Evolutionary conservation across 2,888 invertebrate species (phyloP).

Genomic region (Thyatira batis): DNA sequence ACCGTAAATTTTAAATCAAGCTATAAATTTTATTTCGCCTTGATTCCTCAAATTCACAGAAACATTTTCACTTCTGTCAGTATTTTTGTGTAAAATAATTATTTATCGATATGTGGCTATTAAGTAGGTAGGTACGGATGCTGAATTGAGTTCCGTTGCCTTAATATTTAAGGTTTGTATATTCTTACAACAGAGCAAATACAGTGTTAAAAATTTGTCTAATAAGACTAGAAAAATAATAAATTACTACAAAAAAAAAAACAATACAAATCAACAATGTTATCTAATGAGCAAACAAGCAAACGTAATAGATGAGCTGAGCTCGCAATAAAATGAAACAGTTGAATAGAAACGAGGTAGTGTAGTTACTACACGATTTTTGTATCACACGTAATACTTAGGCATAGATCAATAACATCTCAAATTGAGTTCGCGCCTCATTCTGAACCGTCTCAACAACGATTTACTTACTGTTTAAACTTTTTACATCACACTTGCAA

Average conservation of each 20-base stretch:
- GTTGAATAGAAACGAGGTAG: slow-evolving; percentile 71
- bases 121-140: slow-evolving; percentile 55
- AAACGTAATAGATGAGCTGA: slow-evolving; percentile 66
- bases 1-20: not conserved
- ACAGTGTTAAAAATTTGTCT: slow-evolving; percentile 52
- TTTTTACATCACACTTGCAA: slow-evolving; percentile 77
- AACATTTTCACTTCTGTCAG: slow-evolving; percentile 30
- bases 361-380: slow-evolving; percentile 77
- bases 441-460: slow-evolving; percentile 41
- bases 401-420: slow-evolving; percentile 43
- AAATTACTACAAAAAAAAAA: slow-evolving; percentile 46
- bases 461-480: slow-evolving; percentile 43
- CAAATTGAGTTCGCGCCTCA: slow-evolving; percentile 45
- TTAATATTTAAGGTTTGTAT: slow-evolving; percentile 35
- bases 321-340: slow-evolving; percentile 62
- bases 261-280: slow-evolving; percentile 56
- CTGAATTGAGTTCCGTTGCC: slow-evolving; percentile 49
- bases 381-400: slow-evolving; percentile 67
- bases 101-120: slow-evolving; percentile 68
- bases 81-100: slow-evolving; percentile 41
- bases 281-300: slow-evolving; percentile 66
- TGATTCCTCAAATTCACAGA: slow-evolving; percentile 42
- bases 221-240: slow-evolving; percentile 64
- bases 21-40: slow-evolving; percentile 25
- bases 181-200: slow-evolving; percentile 41